phyloP scores from a whole-genome alignment of 2,888 invertebrate species.

The Agriotes lineatus region DNA sequence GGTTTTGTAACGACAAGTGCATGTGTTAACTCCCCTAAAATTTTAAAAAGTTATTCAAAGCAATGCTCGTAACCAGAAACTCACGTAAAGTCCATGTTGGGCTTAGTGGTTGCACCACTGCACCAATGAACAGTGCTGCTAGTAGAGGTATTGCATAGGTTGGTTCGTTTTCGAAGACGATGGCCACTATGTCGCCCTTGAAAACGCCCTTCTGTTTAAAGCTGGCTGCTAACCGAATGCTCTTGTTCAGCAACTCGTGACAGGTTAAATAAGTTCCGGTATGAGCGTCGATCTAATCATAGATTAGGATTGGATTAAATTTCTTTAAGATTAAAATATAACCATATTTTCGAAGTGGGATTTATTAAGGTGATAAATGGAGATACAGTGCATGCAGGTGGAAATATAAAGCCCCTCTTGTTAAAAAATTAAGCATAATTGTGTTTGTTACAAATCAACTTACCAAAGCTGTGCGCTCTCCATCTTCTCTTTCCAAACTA shows the following conservation, averaged over 20 bases:
- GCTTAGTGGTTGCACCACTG: slow-evolving; percentile 55
- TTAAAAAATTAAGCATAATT: too few species aligned
- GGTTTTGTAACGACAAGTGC: slow-evolving; percentile 52
- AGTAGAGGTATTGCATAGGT: slow-evolving; percentile 63
- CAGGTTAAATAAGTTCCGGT: slow-evolving; percentile 69
- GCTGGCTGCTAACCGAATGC: slow-evolving; percentile 68
- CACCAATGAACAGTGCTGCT: slow-evolving; percentile 54
- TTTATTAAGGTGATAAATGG: too few species aligned
- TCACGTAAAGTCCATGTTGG: slow-evolving; percentile 56
- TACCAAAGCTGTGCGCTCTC: too few species aligned
- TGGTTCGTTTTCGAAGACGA: slow-evolving; percentile 71
- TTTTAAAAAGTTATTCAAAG: background rate
- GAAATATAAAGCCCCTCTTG: too few species aligned
- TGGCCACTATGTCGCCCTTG: slow-evolving; percentile 68
- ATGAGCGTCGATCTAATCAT: slow-evolving; percentile 61
- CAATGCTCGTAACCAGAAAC: too few species aligned
- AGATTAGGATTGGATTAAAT: too few species aligned
- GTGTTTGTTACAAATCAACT: too few species aligned
- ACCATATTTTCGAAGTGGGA: too few species aligned
- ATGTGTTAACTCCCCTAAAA: slow-evolving; percentile 51
- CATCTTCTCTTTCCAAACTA: too few species aligned
- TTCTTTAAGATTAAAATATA: too few species aligned
- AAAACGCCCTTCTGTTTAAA: slow-evolving; percentile 66
- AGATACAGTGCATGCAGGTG: too few species aligned
- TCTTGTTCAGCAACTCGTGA: slow-evolving; percentile 68